Evolutionary conservation across 2,888 invertebrate species (phyloP), one percentile per base, ranked within the genome.

Genomic region (Drosophila atripex): DNA sequence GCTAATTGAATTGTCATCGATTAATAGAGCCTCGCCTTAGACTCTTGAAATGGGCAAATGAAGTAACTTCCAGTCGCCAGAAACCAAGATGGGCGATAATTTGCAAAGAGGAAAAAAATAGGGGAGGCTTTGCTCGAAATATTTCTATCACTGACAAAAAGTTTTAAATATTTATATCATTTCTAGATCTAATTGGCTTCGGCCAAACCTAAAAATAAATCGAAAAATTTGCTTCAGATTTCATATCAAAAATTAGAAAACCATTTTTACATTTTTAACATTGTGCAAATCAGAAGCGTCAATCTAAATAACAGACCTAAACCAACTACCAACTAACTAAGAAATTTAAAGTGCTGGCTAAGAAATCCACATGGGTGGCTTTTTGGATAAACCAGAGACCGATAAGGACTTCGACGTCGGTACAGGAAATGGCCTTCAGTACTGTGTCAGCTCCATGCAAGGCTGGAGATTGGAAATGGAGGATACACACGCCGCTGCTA

Each of bases 401-500:
- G 32, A 53, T 8, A 65, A 53, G 32, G 21, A 39, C 7, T 35
- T 32, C 1, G 14, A 35, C 2, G 23, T 59, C 55, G 75, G 58
- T 7, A n/a, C 11, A 1, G 71, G 66, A 79, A 98, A 98, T 92
- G 97, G 97, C 79, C 93, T 98, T 73, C 94, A 94, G 57, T 98
- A 94, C 93, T 97, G 96, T 88, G 95, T 96, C 90, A 95, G 96
- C 90, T 96, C 96, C 90, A 98, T 98, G 98, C 98, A 98, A 92
- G 98, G 98, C 80, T 98, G 98, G 98, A 94, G 98, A 80, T 95
- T 96, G 89, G 97, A 98, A 92, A 97, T 97, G 97, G 98, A 99
- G 92, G 99, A 99, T 93, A 97, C 98, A 72, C 99, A 99, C 92
- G 95, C 96, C 92, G 98, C 97, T 52, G 91, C 75, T 3, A 94